Evolutionary conservation across 2,888 invertebrate species (phyloP).

Genomic region (Meganola albula): DNA sequence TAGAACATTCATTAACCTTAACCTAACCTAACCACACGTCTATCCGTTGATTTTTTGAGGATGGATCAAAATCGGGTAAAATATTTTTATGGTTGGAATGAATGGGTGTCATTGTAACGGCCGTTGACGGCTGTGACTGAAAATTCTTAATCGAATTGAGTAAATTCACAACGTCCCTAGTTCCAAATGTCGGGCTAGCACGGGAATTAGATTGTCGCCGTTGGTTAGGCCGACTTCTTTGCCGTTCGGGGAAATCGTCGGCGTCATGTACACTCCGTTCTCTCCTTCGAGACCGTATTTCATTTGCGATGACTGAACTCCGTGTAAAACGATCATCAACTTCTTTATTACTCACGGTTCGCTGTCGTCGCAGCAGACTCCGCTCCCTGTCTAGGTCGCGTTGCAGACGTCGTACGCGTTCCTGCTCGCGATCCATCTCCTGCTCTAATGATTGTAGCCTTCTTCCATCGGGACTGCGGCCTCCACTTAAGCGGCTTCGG

Average conservation of each 20-base stretch:
- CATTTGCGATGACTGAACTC: not conserved
- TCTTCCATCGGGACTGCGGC: too few relatives aligned
- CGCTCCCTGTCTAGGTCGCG: not conserved
- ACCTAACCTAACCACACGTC: not conserved
- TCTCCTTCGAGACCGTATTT: not conserved
- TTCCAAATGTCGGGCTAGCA: conserved; percentile 1
- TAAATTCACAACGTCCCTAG: not conserved
- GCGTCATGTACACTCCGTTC: not conserved
- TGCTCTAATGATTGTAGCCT: not conserved
- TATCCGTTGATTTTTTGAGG: too few relatives aligned
- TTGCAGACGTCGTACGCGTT: not conserved
- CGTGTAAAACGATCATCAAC: not conserved
- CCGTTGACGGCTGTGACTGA: conserved; percentile 1
- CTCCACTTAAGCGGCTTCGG: not conserved
- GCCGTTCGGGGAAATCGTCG: not conserved
- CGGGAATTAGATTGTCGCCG: not conserved
- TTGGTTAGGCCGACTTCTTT: not conserved
- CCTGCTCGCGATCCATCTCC: not conserved
- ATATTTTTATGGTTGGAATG: too few relatives aligned
- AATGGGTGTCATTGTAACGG: too few relatives aligned
- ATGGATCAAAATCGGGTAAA: too few relatives aligned
- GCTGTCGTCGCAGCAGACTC: not conserved
- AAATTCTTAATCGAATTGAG: not conserved
- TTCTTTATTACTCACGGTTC: not conserved
- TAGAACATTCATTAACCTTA: conserved; percentile 5